A percentile compares a stretch with the other conserved stretches of the same genome.
Conservation (phyloP, 2,113 vertebrate species). For the Calypte anna region DNA sequence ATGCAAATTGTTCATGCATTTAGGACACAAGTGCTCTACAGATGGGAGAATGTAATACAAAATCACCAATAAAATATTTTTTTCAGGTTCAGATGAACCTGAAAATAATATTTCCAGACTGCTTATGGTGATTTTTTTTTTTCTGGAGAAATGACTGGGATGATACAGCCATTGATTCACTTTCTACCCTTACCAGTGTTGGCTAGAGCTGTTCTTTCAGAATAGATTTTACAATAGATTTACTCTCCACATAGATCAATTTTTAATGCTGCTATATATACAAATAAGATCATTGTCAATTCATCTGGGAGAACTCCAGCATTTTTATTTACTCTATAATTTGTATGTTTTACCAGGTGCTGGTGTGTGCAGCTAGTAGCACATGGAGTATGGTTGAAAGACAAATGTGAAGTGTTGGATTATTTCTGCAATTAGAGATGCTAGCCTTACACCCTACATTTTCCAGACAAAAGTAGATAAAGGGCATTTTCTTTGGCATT, state of each 20-base stretch:
- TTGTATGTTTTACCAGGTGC: conserved; percentile 12
- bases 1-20: not conserved
- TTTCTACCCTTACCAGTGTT: not conserved
- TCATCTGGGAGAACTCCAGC: not conserved
- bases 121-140: not conserved
- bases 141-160: not conserved
- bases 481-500: not conserved
- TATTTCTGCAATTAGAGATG: not conserved
- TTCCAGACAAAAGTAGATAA: conserved; percentile 16
- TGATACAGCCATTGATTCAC: not conserved
- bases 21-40: not conserved
- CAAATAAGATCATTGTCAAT: not conserved
- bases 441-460: not conserved
- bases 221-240: not conserved
- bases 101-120: not conserved
- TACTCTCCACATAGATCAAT: not conserved
- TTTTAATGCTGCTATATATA: conserved; percentile 14
- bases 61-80: not conserved
- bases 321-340: conserved; percentile 29
- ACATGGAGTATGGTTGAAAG: conserved; percentile 3
- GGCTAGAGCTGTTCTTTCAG: not conserved
- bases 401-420: not conserved
- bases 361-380: not conserved
- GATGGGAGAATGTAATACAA: not conserved
- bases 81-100: not conserved